These are phyloP conservation scores for Callimorpha dominula DNA, from an alignment of 2,888 invertebrate species.

Conservation along the genomic window DNA sequence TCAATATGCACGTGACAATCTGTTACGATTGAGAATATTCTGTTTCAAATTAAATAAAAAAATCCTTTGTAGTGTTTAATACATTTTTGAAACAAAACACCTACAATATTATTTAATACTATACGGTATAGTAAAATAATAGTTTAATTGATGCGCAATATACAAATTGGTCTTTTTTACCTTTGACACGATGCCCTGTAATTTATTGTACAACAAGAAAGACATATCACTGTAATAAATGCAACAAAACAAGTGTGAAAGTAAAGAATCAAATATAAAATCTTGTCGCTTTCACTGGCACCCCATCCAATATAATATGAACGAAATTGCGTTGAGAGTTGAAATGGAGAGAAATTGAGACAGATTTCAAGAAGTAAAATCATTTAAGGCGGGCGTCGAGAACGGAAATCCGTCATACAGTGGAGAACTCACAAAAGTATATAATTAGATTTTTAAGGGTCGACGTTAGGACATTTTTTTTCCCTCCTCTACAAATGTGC, in stretches of 20 bases:
- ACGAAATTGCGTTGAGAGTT: conserved; percentile 67
- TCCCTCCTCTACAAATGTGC: conserved; percentile 32
- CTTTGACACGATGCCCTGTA: too few relatives aligned
- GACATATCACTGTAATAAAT: neutral
- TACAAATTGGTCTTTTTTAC: too few relatives aligned
- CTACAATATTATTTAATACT: too few relatives aligned
- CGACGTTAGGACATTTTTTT: conserved; percentile 39
- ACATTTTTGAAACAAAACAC: neutral
- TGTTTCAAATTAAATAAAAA: neutral
- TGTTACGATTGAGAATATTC: neutral
- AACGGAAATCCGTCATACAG: conserved; percentile 72
- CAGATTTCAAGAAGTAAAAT: conserved; percentile 73
- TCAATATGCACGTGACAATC: neutral
- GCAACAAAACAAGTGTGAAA: neutral
- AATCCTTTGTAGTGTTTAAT: neutral
- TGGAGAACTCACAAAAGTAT: conserved; percentile 56
- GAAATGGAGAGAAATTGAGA: conserved; percentile 71
- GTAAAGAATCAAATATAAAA: conserved; percentile 40
- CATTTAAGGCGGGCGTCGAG: conserved; percentile 65
- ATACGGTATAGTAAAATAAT: too few relatives aligned
- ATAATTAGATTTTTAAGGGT: conserved; percentile 61
- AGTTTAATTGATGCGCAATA: too few relatives aligned
- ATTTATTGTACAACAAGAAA: too few relatives aligned
- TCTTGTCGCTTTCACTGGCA: conserved; percentile 42
- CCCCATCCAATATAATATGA: conserved; percentile 64